These are phyloP conservation scores for Chironomus striatipennis DNA, from an alignment of 1,140 invertebrate genomes.

Conservation along the genomic window DNA sequence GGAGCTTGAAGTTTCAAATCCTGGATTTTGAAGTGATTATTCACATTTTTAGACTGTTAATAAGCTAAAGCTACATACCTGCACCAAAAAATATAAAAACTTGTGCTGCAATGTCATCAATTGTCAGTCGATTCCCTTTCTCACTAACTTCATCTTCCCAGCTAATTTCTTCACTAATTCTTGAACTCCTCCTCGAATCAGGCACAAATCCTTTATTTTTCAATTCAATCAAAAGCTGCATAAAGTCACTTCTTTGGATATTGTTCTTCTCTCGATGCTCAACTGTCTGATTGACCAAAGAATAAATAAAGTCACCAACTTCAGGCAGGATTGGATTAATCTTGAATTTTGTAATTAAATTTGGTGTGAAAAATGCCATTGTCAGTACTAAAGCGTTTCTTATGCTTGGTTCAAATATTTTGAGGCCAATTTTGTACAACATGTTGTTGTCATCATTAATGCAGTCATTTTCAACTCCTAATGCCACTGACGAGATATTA, in stretches of 20 bases:
- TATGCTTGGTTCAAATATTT: constrained; percentile 27
- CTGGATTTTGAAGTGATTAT: constrained; percentile 24
- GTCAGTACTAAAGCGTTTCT: constrained; percentile 26
- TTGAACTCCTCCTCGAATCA: not conserved
- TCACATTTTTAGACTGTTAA: too few species aligned
- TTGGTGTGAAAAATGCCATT: constrained; percentile 29
- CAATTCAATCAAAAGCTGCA: constrained; percentile 29
- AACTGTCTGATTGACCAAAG: constrained; percentile 31
- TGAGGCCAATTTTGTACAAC: constrained; percentile 32
- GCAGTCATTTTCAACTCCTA: constrained; percentile 36
- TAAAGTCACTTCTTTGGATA: constrained; percentile 31
- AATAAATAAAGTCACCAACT: constrained; percentile 32
- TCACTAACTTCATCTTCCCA: not conserved
- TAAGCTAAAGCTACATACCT: not conserved
- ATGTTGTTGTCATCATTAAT: constrained; percentile 31
- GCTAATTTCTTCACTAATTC: not conserved
- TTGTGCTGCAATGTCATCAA: constrained; percentile 28
- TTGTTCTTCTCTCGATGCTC: constrained; percentile 33
- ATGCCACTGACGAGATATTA: constrained; percentile 36
- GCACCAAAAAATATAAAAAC: constrained; percentile 27
- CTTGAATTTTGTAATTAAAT: constrained; percentile 28
- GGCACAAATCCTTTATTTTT: not conserved
- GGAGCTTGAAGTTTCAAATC: constrained; percentile 29
- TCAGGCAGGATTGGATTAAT: constrained; percentile 27
- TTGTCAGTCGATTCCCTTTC: not conserved